phyloP scores from a whole-genome alignment of 1,140 invertebrate species.

The Samia ricini region DNA sequence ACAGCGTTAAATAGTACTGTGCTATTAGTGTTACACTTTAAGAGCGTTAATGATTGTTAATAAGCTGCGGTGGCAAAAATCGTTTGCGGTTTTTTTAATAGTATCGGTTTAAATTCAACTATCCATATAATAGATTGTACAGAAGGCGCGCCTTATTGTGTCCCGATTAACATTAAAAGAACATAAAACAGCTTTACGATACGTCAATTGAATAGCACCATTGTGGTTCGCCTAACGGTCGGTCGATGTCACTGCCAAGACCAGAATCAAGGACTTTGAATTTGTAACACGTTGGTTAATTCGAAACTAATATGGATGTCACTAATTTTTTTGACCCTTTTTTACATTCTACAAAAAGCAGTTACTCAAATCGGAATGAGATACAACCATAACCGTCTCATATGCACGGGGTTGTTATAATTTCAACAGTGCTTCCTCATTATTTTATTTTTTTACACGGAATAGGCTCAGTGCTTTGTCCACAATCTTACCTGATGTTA shows the following conservation, averaged over 20 bases:
- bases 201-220: slow-evolving; percentile 37
- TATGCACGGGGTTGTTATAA: too few species aligned
- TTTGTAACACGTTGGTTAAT: background rate
- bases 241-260: slow-evolving; percentile 54
- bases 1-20: too few species aligned
- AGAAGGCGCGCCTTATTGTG: slow-evolving; percentile 46
- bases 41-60: background rate
- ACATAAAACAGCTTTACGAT: slow-evolving; percentile 55
- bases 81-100: slow-evolving; percentile 37
- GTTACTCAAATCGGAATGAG: background rate
- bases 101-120: slow-evolving; percentile 2
- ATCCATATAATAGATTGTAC: slow-evolving; percentile 34
- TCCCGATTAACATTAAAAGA: slow-evolving; percentile 48
- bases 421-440: too few species aligned
- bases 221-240: slow-evolving; percentile 27
- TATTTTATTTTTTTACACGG: too few species aligned
- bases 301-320: background rate
- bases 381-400: too few species aligned
- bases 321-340: background rate
- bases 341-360: background rate
- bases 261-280: slow-evolving; percentile 24
- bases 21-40: background rate
- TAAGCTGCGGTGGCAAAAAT: slow-evolving; percentile 39
- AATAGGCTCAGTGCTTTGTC: too few species aligned
- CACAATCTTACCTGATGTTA: too few species aligned